Evolutionary conservation across 2,888 invertebrate species (phyloP).

Genomic region (Lasius platythorax): DNA sequence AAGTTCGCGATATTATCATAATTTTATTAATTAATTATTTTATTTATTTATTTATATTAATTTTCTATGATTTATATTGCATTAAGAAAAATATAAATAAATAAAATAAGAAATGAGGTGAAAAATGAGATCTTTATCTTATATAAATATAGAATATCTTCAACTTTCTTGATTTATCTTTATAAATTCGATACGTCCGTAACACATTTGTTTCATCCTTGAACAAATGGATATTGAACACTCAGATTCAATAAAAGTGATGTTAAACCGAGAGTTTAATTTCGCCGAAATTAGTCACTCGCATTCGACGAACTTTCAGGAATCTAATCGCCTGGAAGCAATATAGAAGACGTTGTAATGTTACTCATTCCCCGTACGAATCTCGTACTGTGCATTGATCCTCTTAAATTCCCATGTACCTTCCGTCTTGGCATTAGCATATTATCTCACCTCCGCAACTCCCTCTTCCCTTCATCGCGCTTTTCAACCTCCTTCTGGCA

Average conservation of each 20-base stretch:
- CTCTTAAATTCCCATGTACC: conserved; percentile 84
- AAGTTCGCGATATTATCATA: neutral
- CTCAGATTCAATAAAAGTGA: conserved; percentile 62
- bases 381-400: conserved; percentile 81
- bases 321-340: conserved; percentile 76
- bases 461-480: conserved; percentile 51
- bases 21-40: neutral
- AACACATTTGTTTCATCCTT: neutral
- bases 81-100: neutral
- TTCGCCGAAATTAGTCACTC: conserved; percentile 62
- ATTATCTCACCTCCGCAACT: conserved; percentile 79
- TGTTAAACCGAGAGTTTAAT: conserved; percentile 66
- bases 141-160: neutral
- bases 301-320: conserved; percentile 58
- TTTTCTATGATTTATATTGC: neutral
- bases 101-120: neutral
- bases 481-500: conserved; percentile 31
- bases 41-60: conserved; percentile 3
- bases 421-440: conserved; percentile 82
- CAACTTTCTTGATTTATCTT: neutral
- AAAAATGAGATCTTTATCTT: neutral
- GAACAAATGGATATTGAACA: conserved; percentile 22
- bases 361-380: conserved; percentile 75
- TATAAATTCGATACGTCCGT: conserved; percentile 16
- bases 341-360: conserved; percentile 75